These are phyloP conservation scores for Branchipolynoe longqiensis DNA, from an alignment of 2,888 invertebrate genomes.

Conservation along the genomic window DNA sequence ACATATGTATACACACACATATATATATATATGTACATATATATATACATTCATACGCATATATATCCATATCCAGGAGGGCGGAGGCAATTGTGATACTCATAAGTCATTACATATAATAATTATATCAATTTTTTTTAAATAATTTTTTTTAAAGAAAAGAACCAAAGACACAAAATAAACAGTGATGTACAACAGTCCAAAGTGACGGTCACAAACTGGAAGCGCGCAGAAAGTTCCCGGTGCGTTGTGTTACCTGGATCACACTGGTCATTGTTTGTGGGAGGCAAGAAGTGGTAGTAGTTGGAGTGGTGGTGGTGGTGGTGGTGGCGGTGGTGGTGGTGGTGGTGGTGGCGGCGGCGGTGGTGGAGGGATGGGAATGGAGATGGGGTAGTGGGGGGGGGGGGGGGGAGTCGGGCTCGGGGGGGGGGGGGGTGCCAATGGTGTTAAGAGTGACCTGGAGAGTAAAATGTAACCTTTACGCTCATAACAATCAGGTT, in stretches of 20 bases:
- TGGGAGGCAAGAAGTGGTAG: constrained; percentile 41
- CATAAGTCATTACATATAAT: no score
- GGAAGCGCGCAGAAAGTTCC: constrained; percentile 49
- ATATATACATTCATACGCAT: neutral
- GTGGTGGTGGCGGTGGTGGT: neutral
- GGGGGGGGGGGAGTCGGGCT: neutral
- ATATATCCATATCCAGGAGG: no score
- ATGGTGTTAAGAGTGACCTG: constrained; percentile 30
- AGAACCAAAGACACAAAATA: no score
- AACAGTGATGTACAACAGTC: no score
- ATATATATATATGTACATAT: constrained; percentile 40
- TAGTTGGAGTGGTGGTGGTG: neutral
- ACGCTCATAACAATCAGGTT: constrained; percentile 18
- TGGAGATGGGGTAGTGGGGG: neutral
- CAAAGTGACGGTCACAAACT: constrained; percentile 56
- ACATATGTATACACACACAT: constrained; percentile 18
- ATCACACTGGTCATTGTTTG: constrained; percentile 30
- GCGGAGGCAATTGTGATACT: no score
- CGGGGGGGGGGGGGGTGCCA: neutral
- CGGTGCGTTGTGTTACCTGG: constrained; percentile 49
- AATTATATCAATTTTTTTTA: no score
- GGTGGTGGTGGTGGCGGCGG: neutral
- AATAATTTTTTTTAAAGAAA: no score
- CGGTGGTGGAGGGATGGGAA: constrained; percentile 1
- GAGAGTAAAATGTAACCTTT: constrained; percentile 41